These are phyloP conservation scores for Microcebus lehilahytsara DNA, from an alignment of 2,113 vertebrate species.

Conservation along the genomic window DNA sequence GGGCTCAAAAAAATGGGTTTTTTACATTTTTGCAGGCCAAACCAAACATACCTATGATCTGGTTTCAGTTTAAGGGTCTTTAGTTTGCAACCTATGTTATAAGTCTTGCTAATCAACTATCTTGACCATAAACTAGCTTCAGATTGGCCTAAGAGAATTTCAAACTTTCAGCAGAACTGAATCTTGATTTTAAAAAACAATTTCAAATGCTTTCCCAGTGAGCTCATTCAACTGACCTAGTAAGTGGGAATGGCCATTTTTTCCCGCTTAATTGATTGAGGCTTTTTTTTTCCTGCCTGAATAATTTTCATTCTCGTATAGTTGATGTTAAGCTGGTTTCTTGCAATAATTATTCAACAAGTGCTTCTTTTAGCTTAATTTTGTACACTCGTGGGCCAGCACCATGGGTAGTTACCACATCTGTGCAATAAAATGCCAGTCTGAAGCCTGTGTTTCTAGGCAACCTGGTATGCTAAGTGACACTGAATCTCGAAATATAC, in stretches of 20 bases:
- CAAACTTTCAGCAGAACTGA: neutral
- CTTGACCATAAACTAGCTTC: neutral
- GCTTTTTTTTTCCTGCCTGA: neutral
- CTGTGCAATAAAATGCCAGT: neutral
- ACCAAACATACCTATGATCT: neutral
- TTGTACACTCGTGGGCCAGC: neutral
- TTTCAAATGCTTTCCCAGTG: neutral
- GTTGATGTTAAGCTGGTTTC: neutral
- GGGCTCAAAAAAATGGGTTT: neutral
- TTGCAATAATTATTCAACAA: neutral
- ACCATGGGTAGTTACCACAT: constrained; percentile 29
- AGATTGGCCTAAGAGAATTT: neutral
- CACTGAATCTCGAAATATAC: neutral
- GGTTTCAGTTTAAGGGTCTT: neutral
- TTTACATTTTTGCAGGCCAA: neutral
- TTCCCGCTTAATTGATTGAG: neutral
- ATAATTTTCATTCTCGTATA: neutral
- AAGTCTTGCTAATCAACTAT: neutral
- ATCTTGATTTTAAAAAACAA: constrained; percentile 14
- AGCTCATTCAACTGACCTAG: neutral
- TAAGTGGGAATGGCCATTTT: neutral
- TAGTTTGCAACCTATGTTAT: neutral
- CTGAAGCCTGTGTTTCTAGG: neutral
- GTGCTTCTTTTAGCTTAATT: neutral
- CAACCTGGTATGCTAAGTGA: neutral